Conservation (phyloP, 1,140 invertebrate genomes). For the Steinernema khuongi region DNA sequence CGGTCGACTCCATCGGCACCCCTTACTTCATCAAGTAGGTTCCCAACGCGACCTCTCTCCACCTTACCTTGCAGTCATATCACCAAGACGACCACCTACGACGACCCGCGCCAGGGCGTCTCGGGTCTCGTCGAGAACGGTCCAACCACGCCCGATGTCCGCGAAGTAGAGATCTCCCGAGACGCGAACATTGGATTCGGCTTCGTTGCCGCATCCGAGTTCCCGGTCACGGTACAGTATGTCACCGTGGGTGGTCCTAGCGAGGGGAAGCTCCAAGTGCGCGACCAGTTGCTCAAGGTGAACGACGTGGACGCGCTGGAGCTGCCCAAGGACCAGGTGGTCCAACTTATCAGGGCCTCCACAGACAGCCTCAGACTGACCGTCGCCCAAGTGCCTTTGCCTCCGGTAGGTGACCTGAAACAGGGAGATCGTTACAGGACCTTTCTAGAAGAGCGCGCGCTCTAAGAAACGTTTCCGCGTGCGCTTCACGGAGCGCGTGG, state of each 20-base stretch:
- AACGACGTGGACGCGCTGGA: background rate
- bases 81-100: conserved; percentile 81
- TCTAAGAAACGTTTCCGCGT: conserved; percentile 28
- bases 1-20: conserved; percentile 71
- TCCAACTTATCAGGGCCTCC: background rate
- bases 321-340: conserved; percentile 5
- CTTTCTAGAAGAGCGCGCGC: background rate
- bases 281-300: background rate
- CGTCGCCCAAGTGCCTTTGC: background rate
- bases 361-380: background rate
- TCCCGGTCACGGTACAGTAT: conserved; percentile 78
- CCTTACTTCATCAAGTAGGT: conserved; percentile 82
- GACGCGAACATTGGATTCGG: conserved; percentile 75
- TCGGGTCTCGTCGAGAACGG: conserved; percentile 58
- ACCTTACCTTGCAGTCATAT: conserved; percentile 68
- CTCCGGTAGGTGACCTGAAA: background rate
- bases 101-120: conserved; percentile 68
- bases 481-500: conserved; percentile 45
- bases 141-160: conserved; percentile 68
- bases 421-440: background rate
- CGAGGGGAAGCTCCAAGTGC: background rate
- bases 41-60: conserved; percentile 47
- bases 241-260: conserved; percentile 62
- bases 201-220: conserved; percentile 83
- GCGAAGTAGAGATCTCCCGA: conserved; percentile 70